Base-by-base conservation (phyloP, 1,140 invertebrate genomes). In the Zophobas atratus region DNA sequence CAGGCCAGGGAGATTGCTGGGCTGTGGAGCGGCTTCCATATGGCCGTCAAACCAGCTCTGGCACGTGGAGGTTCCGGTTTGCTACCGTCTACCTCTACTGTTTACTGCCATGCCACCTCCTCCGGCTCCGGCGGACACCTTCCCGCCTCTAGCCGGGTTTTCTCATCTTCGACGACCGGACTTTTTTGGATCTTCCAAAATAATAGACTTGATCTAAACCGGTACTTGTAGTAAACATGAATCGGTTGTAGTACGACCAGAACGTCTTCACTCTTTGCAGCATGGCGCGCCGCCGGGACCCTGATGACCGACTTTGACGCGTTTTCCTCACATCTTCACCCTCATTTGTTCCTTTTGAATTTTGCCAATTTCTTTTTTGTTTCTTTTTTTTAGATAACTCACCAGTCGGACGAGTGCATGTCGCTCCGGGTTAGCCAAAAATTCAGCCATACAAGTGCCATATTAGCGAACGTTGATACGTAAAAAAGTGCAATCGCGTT, bases 391-490 rank as follows among this genome's bases (percentile, higher is more conserved):
- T 63, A 79, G 77, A 20, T 51, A 51, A 77, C 20, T 60, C 55
- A 73, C 70, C 76, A 20, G 76, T 35, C 55, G 55, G 49, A 43
- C 57, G 8, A 35, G 51, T 43, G 77, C 20, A 20, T 20, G 20
- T 32, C 72, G 57, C 56, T 39, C 75, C 57, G 49, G 57, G 75
- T 20, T 38, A 20, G 46, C 8, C 38, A 41, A 75, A 48, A 74
- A 70, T 38, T 53, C 78, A 83, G 83, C 84, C 83, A 85, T 84
- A 81, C 36, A 79, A 81, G 85, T 86, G 85, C 85, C 85, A 86
- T 84, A 85, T 80, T 34, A 55, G 53, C 75, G 71, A 81, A 81
- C 76, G 77, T 81, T 82, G 63, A 82, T 82, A 81, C 78, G 78
- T 82, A 81, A 85, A 79, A 76, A 81, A 82, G 84, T 85, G 84